Percentiles rank a stretch among this genome's conserved stretches.
Evolutionary conservation across 2,797 vertebrate species (phyloP).

Genomic region (Gallirallus australis): DNA sequence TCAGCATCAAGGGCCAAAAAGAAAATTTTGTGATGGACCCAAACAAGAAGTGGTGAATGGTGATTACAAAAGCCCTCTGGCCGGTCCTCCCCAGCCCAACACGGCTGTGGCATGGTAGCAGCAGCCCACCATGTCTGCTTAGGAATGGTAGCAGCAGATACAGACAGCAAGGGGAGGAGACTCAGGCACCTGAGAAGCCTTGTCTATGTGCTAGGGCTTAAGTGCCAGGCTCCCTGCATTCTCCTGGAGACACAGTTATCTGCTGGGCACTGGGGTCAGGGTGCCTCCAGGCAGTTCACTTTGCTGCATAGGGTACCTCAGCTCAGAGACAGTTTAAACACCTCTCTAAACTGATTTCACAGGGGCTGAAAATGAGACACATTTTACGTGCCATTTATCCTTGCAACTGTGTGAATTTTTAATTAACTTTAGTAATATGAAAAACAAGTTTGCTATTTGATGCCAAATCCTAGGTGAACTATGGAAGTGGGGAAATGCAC

Average conservation of each 20-base stretch:
- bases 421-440: background rate
- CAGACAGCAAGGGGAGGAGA: background rate
- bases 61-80: background rate
- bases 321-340: background rate
- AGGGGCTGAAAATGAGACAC: background rate
- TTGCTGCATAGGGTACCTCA: background rate
- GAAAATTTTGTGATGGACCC: background rate
- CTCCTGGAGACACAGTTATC: background rate
- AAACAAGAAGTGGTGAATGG: background rate
- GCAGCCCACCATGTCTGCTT: accelerated
- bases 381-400: background rate
- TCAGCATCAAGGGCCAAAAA: background rate
- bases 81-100: background rate
- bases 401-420: background rate
- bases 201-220: background rate
- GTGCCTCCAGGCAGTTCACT: background rate
- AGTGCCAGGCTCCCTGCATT: background rate
- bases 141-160: background rate
- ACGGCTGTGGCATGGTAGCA: accelerated
- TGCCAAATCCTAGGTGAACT: accelerated
- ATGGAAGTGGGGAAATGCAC: background rate
- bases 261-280: accelerated
- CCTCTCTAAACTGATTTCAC: background rate
- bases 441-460: background rate
- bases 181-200: background rate